Base-by-base conservation (phyloP, 2,797 vertebrate species). In the Rhinichthys osculus region DNA sequence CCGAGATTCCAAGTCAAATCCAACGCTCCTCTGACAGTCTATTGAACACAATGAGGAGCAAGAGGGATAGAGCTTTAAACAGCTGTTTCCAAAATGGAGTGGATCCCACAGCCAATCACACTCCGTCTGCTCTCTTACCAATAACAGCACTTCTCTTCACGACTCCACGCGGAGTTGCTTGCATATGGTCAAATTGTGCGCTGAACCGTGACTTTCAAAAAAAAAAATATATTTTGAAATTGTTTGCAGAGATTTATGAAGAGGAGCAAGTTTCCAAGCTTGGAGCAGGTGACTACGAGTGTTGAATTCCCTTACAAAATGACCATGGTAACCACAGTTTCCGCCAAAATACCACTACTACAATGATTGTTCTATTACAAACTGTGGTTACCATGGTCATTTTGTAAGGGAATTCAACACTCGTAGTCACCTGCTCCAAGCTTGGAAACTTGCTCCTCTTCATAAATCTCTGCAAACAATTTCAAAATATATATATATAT, bases 51-150 rank as follows among this genome's bases (percentile, higher is more conserved):
- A 92, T 91, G 88, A 89, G 85, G 81, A 89, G 91, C 47, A 50
- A 50, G 64, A 79, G 38, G 69, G 93, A 90, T 91, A 91, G 90
- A 88, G 92, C 92, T 94, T 91, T 89, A 90, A 95, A 95, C 95
- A 96, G 95, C 95, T 96, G 95, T 95, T 95, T 95, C 95, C 94
- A 95, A 96, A 95, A 96, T 96, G 95, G 95, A 96, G 95, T 94
- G 95, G 16, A 89, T 71, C 89, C 88, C 62, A 21, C 93, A 93
- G 91, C 94, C 95, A 95, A 95, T 95, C 92, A 93, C 84, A 88
- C 87, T 54, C 33, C 23, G 83, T 11, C 89, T 85, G 87, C 90
- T 88, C 86, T 90, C 87, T 13, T 44, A 78, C 84, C 83, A 91
- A 30, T 90, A 88, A 69, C 79, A 83, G 83, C 84, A 83, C 42